Evolutionary conservation across 1,140 invertebrate species (phyloP).

Genomic region (Drosophila yakuba): DNA sequence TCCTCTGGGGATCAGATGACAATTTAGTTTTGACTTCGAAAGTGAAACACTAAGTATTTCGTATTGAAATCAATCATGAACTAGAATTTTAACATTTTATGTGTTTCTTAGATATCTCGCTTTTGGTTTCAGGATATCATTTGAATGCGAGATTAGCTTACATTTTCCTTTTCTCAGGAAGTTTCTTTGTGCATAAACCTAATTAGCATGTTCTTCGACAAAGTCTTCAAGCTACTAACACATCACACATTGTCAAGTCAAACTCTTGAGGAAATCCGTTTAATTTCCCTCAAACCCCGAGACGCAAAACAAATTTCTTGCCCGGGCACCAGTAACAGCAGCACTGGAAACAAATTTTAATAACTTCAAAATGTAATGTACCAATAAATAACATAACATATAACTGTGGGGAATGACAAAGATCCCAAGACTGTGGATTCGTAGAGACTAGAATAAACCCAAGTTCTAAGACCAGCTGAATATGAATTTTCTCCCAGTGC

Average conservation of each 20-base stretch:
- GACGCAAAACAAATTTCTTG: constrained; percentile 32
- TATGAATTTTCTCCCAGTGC: background rate
- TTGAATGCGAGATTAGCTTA: background rate
- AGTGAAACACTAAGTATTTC: background rate
- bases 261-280: constrained; percentile 68
- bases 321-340: background rate
- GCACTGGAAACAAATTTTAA: background rate
- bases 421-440: too few species aligned
- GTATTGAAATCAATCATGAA: background rate
- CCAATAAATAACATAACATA: too few species aligned
- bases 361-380: background rate
- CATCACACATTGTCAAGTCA: constrained; percentile 44
- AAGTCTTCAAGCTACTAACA: constrained; percentile 27
- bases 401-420: too few species aligned
- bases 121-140: background rate
- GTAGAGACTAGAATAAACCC: background rate
- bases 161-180: background rate
- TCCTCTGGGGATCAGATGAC: background rate
- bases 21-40: background rate
- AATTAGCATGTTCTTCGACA: constrained; percentile 36
- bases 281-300: constrained; percentile 59
- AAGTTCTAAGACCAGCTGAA: background rate
- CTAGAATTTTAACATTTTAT: background rate
- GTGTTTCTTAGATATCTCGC: background rate
- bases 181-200: constrained; percentile 26